Evolutionary conservation across 1,140 invertebrate genomes (phyloP).

Genomic region (Pseudomyrmex gracilis): DNA sequence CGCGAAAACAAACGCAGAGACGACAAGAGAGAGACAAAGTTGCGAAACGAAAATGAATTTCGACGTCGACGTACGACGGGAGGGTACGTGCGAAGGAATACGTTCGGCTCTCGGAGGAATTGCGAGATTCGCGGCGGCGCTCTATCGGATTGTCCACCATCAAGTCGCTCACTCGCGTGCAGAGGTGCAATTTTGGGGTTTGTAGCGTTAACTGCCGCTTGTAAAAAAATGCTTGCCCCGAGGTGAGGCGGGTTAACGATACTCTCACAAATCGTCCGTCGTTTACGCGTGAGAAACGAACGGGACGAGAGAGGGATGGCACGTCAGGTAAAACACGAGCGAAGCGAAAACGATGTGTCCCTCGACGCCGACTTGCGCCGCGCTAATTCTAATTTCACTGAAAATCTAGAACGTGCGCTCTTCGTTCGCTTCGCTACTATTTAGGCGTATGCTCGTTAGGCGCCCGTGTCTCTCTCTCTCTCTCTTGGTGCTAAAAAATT

Average conservation of each 20-base stretch:
- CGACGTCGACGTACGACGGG: too few species aligned
- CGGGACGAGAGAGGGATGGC: slow-evolving; percentile 21
- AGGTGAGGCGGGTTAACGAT: slow-evolving; percentile 64
- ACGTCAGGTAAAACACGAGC: slow-evolving; percentile 18
- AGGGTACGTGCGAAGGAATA: too few species aligned
- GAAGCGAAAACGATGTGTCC: slow-evolving; percentile 1
- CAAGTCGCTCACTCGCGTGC: slow-evolving; percentile 60
- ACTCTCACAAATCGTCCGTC: slow-evolving; percentile 59
- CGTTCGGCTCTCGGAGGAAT: background rate
- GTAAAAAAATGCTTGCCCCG: slow-evolving; percentile 53
- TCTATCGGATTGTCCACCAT: slow-evolving; percentile 46
- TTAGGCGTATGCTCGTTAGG: too few species aligned
- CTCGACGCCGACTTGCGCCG: slow-evolving; percentile 3
- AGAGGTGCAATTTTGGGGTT: slow-evolving; percentile 70
- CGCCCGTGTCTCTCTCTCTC: too few species aligned
- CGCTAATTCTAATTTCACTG: slow-evolving; percentile 33
- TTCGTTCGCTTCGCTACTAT: background rate
- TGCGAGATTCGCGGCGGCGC: background rate
- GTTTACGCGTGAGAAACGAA: slow-evolving; percentile 66
- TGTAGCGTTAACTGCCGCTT: slow-evolving; percentile 64
- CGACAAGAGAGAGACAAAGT: background rate
- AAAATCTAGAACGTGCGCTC: slow-evolving; percentile 15
- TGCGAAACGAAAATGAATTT: background rate
- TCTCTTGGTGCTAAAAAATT: background rate
- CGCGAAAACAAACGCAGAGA: background rate